Conservation (phyloP, 2,797 vertebrate genomes). For the Zenarchopterus dispar region DNA sequence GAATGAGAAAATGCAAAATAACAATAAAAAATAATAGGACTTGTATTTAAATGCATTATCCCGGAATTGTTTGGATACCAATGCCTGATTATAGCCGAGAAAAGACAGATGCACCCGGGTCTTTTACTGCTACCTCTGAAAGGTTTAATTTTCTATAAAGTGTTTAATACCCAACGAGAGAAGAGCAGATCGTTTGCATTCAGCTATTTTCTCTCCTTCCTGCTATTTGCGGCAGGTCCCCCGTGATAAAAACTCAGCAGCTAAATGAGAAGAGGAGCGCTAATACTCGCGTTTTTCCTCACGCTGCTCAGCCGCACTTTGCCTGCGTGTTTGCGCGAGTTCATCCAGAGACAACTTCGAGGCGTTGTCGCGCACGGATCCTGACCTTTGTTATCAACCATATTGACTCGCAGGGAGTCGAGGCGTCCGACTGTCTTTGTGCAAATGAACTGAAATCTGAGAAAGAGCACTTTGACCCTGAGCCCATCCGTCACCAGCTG, state of each 20-base stretch:
- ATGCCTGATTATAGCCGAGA: slow-evolving; percentile 78
- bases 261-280: slow-evolving; percentile 60
- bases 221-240: slow-evolving; percentile 62
- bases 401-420: slow-evolving; percentile 93
- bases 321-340: slow-evolving; percentile 15
- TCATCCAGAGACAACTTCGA: slow-evolving; percentile 70
- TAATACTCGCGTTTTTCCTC: slow-evolving; percentile 34
- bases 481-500: slow-evolving; percentile 75
- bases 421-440: slow-evolving; percentile 97
- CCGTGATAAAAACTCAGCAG: slow-evolving; percentile 68
- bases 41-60: slow-evolving; percentile 87
- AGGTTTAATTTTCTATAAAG: slow-evolving; percentile 84
- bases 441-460: slow-evolving; percentile 96
- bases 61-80: slow-evolving; percentile 83
- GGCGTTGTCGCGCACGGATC: slow-evolving; percentile 74
- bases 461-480: slow-evolving; percentile 92
- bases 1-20: slow-evolving; percentile 98
- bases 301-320: slow-evolving; percentile 17
- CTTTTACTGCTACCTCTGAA: slow-evolving; percentile 80
- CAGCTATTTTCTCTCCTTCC: slow-evolving; percentile 53
- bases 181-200: slow-evolving; percentile 71
- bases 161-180: slow-evolving; percentile 79
- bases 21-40: slow-evolving; percentile 93
- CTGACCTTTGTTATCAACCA: slow-evolving; percentile 90
- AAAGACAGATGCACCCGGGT: slow-evolving; percentile 77